Conservation (phyloP, 2,888 invertebrate species). For the Agelastica alni region DNA sequence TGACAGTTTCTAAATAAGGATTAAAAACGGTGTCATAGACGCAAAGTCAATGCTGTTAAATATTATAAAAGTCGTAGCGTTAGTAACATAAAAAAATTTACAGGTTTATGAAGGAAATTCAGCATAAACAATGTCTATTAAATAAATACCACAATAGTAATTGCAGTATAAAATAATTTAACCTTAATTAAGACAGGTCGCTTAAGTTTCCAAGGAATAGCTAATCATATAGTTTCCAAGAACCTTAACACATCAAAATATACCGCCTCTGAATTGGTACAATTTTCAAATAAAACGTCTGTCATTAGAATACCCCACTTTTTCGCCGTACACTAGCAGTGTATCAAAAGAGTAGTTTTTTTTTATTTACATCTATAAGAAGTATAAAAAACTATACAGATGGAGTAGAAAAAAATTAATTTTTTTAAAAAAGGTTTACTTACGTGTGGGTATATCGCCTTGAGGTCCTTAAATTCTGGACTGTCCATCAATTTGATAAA, state of each 20-base stretch:
- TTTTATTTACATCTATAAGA: too few relatives aligned
- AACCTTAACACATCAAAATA: neutral
- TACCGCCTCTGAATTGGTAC: neutral
- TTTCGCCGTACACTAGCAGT: too few relatives aligned
- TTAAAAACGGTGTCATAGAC: neutral
- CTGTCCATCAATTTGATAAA: constrained; percentile 34
- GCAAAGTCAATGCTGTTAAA: neutral
- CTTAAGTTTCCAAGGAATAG: constrained; percentile 1
- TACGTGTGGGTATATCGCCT: constrained; percentile 32
- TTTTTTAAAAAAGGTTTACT: constrained; percentile 10
- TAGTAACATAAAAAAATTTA: neutral
- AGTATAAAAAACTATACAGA: too few relatives aligned
- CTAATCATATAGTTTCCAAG: neutral
- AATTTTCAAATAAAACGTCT: too few relatives aligned
- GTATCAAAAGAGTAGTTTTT: too few relatives aligned
- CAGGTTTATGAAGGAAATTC: too few relatives aligned
- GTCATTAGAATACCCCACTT: too few relatives aligned
- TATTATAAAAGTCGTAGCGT: neutral
- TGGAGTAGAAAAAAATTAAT: too few relatives aligned
- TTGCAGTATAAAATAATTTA: neutral
- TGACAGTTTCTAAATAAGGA: neutral
- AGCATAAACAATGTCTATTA: too few relatives aligned
- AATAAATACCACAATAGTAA: constrained; percentile 1
- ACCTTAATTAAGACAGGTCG: constrained; percentile 12
- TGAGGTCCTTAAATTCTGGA: constrained; percentile 31